Conservation (phyloP, 2,888 invertebrate genomes). For the Torymus auratus region DNA sequence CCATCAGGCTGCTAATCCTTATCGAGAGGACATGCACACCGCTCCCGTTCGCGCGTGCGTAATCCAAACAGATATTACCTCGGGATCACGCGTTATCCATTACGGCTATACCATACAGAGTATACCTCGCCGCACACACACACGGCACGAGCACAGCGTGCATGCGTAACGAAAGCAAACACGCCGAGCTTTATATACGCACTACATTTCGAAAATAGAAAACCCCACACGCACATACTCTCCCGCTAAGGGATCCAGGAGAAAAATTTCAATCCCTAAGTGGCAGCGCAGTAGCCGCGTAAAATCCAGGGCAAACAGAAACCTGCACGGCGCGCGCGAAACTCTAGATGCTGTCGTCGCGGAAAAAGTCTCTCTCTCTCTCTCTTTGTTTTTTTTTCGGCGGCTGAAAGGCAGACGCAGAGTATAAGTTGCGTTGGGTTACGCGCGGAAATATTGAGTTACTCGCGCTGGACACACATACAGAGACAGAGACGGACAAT, state of each 20-base stretch:
- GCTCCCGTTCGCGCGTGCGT: no score
- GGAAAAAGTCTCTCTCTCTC: slow-evolving; percentile 12
- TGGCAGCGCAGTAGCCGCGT: not conserved
- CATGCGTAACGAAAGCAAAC: slow-evolving; percentile 5
- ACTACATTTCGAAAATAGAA: slow-evolving; percentile 37
- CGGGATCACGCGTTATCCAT: no score
- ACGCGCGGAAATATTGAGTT: slow-evolving; percentile 73
- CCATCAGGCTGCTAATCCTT: no score
- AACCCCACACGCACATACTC: not conserved
- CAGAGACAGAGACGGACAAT: slow-evolving; percentile 8
- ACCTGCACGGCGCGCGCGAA: slow-evolving; percentile 17
- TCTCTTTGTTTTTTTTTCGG: not conserved
- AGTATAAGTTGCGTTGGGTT: slow-evolving; percentile 68
- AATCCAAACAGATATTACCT: no score
- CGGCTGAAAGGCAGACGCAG: slow-evolving; percentile 39
- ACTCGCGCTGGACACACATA: slow-evolving; percentile 56
- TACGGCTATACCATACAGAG: no score
- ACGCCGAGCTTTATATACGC: no score
- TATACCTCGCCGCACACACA: no score
- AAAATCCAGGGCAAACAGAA: slow-evolving; percentile 43
- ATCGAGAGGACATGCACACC: no score
- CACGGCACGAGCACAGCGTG: not conserved
- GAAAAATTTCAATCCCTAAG: slow-evolving; percentile 29
- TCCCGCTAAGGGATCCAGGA: not conserved
- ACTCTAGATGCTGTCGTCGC: slow-evolving; percentile 16